phyloP scores from a whole-genome alignment of 2,797 vertebrate species.

The Hippopotamyrus pictus region DNA sequence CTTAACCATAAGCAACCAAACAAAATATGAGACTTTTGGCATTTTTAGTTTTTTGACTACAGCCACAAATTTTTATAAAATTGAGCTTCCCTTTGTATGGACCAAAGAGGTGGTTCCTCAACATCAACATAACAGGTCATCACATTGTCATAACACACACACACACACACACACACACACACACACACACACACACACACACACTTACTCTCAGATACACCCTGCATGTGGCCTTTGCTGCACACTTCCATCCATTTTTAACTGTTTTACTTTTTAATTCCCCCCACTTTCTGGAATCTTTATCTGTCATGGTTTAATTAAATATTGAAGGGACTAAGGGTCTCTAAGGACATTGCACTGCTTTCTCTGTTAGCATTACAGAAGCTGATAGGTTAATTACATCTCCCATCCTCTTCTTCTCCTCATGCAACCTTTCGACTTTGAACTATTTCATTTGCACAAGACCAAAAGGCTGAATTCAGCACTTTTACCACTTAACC shows the following conservation, averaged over 20 bases:
- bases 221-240: neutral
- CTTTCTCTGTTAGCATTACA: constrained; percentile 39
- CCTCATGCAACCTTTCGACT: neutral
- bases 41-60: neutral
- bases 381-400: constrained; percentile 38
- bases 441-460: neutral
- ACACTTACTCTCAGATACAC: neutral
- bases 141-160: too few relatives aligned
- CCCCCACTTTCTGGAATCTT: constrained; percentile 43
- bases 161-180: neutral
- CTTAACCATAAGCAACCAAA: neutral
- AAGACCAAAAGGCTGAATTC: neutral
- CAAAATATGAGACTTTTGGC: neutral
- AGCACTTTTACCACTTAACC: neutral
- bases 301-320: constrained; percentile 52
- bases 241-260: constrained; percentile 8
- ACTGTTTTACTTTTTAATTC: constrained; percentile 22
- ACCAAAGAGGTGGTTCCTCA: neutral
- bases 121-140: neutral
- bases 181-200: neutral
- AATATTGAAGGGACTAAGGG: constrained; percentile 42
- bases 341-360: constrained; percentile 13
- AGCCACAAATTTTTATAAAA: neutral
- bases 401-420: constrained; percentile 30
- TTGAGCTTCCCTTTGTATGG: neutral